Conservation (phyloP, 2,797 vertebrate genomes). For the Morus bassanus region DNA sequence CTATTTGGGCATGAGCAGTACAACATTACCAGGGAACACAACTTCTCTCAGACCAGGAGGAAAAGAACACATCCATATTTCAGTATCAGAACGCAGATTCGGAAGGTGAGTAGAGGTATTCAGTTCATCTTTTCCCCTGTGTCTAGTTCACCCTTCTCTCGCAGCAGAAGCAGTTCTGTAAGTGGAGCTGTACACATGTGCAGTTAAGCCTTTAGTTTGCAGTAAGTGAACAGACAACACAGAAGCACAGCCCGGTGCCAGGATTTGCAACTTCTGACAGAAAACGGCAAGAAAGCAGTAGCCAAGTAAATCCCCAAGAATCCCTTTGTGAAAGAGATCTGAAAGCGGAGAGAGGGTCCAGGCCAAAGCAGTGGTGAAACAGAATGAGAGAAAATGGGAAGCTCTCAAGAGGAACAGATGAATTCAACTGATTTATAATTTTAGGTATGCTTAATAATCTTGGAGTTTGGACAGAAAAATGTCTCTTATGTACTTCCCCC, state of each 20-base stretch:
- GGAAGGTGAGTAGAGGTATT: neutral
- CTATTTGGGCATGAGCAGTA: fast-evolving
- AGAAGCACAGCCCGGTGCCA: fast-evolving
- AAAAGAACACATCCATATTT: neutral
- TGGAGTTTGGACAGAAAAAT: neutral
- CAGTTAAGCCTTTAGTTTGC: neutral
- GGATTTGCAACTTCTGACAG: neutral
- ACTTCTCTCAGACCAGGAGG: neutral
- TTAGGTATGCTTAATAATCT: neutral
- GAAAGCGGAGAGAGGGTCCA: neutral
- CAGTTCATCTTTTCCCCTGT: fast-evolving
- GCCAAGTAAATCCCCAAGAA: neutral
- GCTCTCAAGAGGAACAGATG: neutral
- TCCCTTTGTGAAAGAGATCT: neutral
- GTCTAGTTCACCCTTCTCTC: neutral
- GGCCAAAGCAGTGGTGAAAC: neutral
- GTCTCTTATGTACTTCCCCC: fast-evolving
- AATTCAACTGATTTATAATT: neutral
- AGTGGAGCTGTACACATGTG: neutral
- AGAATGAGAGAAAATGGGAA: neutral
- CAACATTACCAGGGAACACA: neutral
- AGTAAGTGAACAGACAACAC: neutral
- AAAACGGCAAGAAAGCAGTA: neutral
- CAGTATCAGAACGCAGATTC: neutral
- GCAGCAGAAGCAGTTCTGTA: neutral